Evolutionary conservation across 2,797 vertebrate genomes (phyloP), one percentile per base, ranked within the genome.

Genomic region (Halcyon chelicuti): DNA sequence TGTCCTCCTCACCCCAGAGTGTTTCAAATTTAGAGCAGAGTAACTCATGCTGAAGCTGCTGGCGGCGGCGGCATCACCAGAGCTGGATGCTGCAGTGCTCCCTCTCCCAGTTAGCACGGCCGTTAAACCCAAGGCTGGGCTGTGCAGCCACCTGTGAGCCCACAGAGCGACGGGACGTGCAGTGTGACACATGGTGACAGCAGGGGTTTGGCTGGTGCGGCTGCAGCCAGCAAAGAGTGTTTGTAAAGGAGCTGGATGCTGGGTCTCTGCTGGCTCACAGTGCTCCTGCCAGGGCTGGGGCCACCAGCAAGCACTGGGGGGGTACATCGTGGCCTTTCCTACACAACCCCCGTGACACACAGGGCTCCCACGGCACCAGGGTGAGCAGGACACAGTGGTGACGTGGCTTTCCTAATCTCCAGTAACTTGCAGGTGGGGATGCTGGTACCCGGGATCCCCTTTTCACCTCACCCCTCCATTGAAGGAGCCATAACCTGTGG

Each of bases 311-410:
- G 67, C 2, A 0, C 21, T 10, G 22, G 26, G 10, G 10, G 31
- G 23, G 33, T 54, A 25, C 1, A 1, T 44, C 26, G 10, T 52
- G n/a, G n/a, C 49, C 3, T 0, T 33, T 65, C 25, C 63, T 46
- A 12, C 20, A 5, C 33, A 54, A 5, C 5, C 9, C 31, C 31
- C 9, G 0, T 28, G 13, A 23, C 4, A 6, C 25, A 8, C 29
- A 20, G 18, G 49, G 29, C 55, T 42, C 15, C 14, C n/a, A 18
- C 54, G 13, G 35, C 49, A 21, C 37, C 0, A 2, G n/a, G 29
- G n/a, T 0, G 1, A 52, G 55, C 1, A 1, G 21, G 51, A 23
- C 3, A 9, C 31, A 3, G 33, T 4, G 18, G 14, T 7, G 25
- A 40, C 23, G 26, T 35, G 26, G n/a, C 52, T 68, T 49, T 57